These are phyloP conservation scores for Virgularia gustaviana DNA, from an alignment of 92 coral and sea anemone species.

Conservation along the genomic window DNA sequence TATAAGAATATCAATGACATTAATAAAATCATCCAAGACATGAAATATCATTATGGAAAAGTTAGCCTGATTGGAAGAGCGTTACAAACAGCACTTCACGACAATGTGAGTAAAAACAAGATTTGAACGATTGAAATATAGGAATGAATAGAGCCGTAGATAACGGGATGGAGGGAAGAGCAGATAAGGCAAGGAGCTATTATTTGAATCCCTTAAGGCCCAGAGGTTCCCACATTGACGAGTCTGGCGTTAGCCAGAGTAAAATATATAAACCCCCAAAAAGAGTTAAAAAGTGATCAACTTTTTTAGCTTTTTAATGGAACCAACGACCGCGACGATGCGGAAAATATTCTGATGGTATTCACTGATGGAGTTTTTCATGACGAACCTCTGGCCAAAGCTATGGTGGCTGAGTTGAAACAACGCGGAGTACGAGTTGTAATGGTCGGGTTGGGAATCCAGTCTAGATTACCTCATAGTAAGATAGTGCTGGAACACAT, in stretches of 20 bases:
- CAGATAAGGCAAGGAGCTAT: no score
- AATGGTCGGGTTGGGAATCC: constrained; percentile 14
- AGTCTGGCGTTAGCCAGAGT: not conserved
- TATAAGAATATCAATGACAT: constrained; percentile 13
- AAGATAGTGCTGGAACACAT: constrained; percentile 5
- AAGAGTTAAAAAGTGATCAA: no score
- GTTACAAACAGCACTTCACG: constrained; percentile 6
- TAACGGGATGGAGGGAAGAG: no score
- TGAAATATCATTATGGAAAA: constrained; percentile 9
- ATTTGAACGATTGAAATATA: not conserved
- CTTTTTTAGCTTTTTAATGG: constrained; percentile 26
- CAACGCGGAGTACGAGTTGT: constrained; percentile 21
- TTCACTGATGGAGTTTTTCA: constrained; percentile 27
- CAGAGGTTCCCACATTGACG: no score
- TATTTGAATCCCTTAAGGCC: no score
- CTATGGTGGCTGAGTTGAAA: not conserved
- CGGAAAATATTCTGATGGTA: constrained; percentile 25
- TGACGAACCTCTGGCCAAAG: constrained; percentile 10
- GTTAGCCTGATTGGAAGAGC: constrained; percentile 6
- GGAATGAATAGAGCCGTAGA: no score
- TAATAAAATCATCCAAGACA: constrained; percentile 13
- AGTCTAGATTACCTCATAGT: not conserved
- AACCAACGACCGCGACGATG: constrained; percentile 29
- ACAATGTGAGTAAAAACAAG: constrained; percentile 17
- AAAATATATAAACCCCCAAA: not conserved